These are phyloP conservation scores for Megatriorchis doriae DNA, from an alignment of 2,113 vertebrate genomes.

Conservation along the genomic window DNA sequence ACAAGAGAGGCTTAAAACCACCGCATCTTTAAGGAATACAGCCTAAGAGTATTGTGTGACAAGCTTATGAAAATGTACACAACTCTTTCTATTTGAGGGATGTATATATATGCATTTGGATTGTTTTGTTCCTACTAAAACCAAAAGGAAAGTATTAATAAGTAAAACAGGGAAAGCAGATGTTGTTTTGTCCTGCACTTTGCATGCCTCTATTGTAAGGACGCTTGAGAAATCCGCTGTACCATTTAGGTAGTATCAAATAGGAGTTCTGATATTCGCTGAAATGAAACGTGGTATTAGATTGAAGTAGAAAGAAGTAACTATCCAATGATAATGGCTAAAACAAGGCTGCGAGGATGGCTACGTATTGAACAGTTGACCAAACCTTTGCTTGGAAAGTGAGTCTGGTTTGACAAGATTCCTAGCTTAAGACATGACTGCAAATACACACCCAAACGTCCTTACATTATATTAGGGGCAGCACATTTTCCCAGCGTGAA, in stretches of 20 bases:
- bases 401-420: background rate
- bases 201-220: background rate
- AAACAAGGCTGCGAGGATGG: background rate
- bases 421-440: background rate
- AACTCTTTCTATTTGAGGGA: background rate
- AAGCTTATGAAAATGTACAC: background rate
- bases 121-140: slow-evolving; percentile 33
- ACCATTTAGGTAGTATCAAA: background rate
- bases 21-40: background rate
- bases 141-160: background rate
- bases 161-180: slow-evolving; percentile 27
- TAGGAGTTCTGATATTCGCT: background rate
- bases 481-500: background rate
- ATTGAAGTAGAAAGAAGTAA: background rate
- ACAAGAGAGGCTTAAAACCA: slow-evolving; percentile 42
- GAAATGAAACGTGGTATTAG: background rate
- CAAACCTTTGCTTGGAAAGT: background rate
- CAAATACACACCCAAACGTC: background rate
- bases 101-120: background rate
- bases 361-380: background rate
- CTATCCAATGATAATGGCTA: background rate
- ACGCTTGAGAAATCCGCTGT: background rate
- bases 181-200: background rate
- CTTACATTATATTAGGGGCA: background rate
- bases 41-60: background rate